Evolutionary conservation across 2,888 invertebrate genomes (phyloP).

Genomic region (Neoascia interrupta): DNA sequence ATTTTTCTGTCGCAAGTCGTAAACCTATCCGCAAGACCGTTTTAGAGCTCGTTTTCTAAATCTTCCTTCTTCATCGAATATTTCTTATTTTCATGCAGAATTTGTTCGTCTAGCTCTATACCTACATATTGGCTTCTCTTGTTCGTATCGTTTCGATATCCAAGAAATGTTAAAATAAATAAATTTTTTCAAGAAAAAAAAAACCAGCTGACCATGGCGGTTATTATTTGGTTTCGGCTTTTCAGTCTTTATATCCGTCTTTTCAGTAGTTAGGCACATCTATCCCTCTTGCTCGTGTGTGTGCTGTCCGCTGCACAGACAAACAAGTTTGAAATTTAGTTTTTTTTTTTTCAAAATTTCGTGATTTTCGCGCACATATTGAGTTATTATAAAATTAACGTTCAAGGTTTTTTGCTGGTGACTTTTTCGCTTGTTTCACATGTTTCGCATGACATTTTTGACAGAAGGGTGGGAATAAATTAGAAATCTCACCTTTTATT

Average conservation of each 20-base stretch:
- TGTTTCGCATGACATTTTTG: conserved; percentile 28
- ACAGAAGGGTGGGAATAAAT: conserved; percentile 7
- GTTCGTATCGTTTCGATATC: not conserved
- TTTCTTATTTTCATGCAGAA: no score
- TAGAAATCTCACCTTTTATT: not conserved
- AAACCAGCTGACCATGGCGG: conserved; percentile 55
- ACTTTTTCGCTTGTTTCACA: not conserved
- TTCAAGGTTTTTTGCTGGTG: conserved; percentile 50
- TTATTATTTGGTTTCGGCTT: conserved; percentile 33
- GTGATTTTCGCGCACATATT: conserved; percentile 14
- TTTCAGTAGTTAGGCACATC: no score
- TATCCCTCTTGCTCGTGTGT: not conserved
- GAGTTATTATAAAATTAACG: conserved; percentile 2
- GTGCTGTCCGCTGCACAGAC: conserved; percentile 10
- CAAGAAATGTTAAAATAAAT: conserved; percentile 2
- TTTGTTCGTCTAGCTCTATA: no score
- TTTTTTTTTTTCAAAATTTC: conserved; percentile 9
- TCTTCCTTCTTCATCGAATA: no score
- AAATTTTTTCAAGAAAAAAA: conserved; percentile 22
- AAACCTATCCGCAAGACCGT: no score
- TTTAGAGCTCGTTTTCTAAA: no score
- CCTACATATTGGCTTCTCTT: no score
- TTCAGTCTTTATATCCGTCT: conserved; percentile 43
- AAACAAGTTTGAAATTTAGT: conserved; percentile 6
- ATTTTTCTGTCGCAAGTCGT: no score